These are phyloP conservation scores for Lepus timidus DNA, from an alignment of 2,113 vertebrate species.

Conservation along the genomic window DNA sequence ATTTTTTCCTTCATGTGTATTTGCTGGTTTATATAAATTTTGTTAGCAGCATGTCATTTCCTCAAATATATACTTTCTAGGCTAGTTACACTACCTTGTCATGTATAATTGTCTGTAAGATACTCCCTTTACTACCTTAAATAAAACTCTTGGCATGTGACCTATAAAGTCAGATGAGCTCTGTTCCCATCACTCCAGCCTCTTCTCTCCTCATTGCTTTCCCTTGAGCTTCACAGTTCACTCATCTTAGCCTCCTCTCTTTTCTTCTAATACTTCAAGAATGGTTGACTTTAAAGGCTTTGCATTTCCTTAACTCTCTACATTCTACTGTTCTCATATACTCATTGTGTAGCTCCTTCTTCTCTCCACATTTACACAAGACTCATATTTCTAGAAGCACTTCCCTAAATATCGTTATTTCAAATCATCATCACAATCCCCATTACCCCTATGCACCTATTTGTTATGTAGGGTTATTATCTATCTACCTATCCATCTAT, in stretches of 20 bases:
- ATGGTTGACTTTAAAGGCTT: neutral
- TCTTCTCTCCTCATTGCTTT: neutral
- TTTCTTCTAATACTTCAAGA: neutral
- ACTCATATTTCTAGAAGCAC: neutral
- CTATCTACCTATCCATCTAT: too few relatives aligned
- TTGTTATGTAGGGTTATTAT: neutral
- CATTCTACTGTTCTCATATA: neutral
- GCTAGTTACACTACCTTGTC: neutral
- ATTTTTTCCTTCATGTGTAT: neutral
- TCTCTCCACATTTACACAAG: too few relatives aligned
- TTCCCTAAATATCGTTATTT: neutral
- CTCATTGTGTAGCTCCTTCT: neutral
- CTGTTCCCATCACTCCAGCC: neutral
- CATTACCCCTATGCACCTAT: neutral
- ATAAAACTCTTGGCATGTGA: neutral
- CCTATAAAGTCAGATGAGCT: neutral
- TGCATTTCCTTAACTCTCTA: neutral
- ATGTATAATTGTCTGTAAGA: neutral
- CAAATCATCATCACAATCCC: neutral
- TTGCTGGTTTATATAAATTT: neutral
- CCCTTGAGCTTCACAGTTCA: neutral
- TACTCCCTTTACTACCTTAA: neutral
- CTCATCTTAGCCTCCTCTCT: neutral
- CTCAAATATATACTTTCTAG: neutral
- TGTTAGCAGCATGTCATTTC: neutral